Base-by-base conservation (phyloP, 1,140 invertebrate species). In the Mercenaria mercenaria region DNA sequence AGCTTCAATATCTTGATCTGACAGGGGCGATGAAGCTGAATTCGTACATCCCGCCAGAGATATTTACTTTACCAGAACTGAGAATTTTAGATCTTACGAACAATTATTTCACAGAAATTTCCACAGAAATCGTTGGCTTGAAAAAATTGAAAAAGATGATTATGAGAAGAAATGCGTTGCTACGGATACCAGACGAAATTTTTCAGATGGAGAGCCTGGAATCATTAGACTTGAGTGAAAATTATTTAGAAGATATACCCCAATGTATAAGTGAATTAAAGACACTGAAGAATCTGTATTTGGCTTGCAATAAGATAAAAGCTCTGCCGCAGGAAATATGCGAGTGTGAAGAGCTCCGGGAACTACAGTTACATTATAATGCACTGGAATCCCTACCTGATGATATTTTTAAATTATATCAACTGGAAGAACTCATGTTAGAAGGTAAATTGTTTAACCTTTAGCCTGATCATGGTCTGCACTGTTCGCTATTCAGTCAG, bases 91-190 rank as follows among this genome's bases (percentile, higher is more conserved):
- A 94, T 87, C 85, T 95, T n/a, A 94, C 92, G 52, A 93, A 93
- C 37, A 95, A 95, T 83, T 93, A 92, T 52, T 94, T 95, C 76
- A 94, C 93, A 11, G 93, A 94, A 69, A 93, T 95, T 56, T 94
- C 94, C 15, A 41, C 92, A 23, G 90, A 94, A 47, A 91, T 95
- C 13, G 89, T 91, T 29, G 93, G 93, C 0, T 85, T 95, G 50
- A 91, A 91, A 87, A 93, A 94, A 29, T 90, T 95, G 47, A 89
- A 91, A 34, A 91, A 92, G 72, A 92, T 95, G 52, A 88, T 93
- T 6, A 92, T 95, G 80, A 87, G 94, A 61, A 91, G 94, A n/a
- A 95, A 95, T 90, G 93, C 94, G 29, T 80, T 96, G 32, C 88
- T 94, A 26, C 77, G 93, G 67, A 81, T 95, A 15, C 94, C 95